Evolutionary conservation across 2,888 invertebrate species (phyloP), one percentile per base, ranked within the genome.

Genomic region (Philopedon plagiatum): DNA sequence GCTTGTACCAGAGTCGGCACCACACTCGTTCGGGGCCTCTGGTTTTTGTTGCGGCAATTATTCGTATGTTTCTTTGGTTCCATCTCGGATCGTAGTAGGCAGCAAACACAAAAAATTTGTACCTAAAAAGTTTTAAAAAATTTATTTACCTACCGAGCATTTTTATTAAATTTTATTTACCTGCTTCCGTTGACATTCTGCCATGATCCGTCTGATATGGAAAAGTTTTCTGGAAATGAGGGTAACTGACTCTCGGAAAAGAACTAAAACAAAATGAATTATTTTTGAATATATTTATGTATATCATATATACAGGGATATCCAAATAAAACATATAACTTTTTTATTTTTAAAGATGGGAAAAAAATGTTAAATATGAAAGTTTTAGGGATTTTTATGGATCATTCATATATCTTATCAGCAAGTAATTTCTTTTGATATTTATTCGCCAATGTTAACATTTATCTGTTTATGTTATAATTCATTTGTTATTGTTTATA

Each of bases 61-160:
- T 89, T 49, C 96, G 90, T 57, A 96, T 90, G 7, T 90, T 87
- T 66, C 91, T 89, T 54, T 89, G 89, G 63, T 89, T 89, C 78
- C 88, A 88, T 77, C 95, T 89, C 58, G 91, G 88, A 86, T 97
- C 96, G 82, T 92, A 94, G 83, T 93, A 97, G 58, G 97, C 96
- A 8, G 96, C 96, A 83, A 95, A 97, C 61, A 97, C 95, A 87
- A 92, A 95, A 87, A 97, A 97, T 85, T 94, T 94, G 85, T 91
- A 94, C 84, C 94, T 93, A 87, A 21, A 71, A 77, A 56, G 41
- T 34, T 34, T n/a, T 2, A 34, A n/a, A 3, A 73, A 61, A 61
- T 19, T 21, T 49, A 5, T 4, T 63, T n/a, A n/a, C n/a, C n/a
- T n/a, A n/a, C n/a, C n/a, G n/a, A n/a, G n/a, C n/a, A n/a, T n/a